A percentile compares a stretch with the other conserved stretches of the same genome.
Evolutionary conservation across 2,797 vertebrate species (phyloP).

Genomic region (Gorsachius magnificus): DNA sequence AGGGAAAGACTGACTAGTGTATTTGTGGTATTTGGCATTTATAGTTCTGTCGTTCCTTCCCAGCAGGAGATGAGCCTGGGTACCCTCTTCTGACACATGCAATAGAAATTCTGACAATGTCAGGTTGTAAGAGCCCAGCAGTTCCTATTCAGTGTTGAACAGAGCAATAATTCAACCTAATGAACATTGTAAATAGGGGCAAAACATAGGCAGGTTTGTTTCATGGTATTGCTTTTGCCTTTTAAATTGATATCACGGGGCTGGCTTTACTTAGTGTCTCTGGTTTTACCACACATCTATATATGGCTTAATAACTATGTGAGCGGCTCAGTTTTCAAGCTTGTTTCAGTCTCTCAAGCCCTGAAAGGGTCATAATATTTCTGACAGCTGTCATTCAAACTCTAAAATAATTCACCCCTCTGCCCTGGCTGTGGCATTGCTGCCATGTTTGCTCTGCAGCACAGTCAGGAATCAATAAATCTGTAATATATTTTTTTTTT

Average conservation of each 20-base stretch:
- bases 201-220: neutral
- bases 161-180: constrained; percentile 19
- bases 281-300: neutral
- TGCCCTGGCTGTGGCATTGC: neutral
- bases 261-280: constrained; percentile 7
- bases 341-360: neutral
- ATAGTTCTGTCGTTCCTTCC: neutral
- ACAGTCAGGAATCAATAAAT: neutral
- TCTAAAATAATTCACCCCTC: neutral
- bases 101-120: neutral
- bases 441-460: neutral
- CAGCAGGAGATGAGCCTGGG: neutral
- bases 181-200: constrained; percentile 4
- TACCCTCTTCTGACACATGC: neutral
- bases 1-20: neutral
- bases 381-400: constrained; percentile 7
- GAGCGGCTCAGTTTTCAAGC: neutral
- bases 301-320: neutral
- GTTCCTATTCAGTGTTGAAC: neutral
- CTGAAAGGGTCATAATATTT: neutral
- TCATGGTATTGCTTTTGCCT: neutral
- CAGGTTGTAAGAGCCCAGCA: neutral
- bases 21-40: neutral
- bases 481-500: neutral
- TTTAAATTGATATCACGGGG: neutral